These are phyloP conservation scores for Alligator sinensis DNA, from an alignment of 2,113 vertebrate species.

Conservation along the genomic window DNA sequence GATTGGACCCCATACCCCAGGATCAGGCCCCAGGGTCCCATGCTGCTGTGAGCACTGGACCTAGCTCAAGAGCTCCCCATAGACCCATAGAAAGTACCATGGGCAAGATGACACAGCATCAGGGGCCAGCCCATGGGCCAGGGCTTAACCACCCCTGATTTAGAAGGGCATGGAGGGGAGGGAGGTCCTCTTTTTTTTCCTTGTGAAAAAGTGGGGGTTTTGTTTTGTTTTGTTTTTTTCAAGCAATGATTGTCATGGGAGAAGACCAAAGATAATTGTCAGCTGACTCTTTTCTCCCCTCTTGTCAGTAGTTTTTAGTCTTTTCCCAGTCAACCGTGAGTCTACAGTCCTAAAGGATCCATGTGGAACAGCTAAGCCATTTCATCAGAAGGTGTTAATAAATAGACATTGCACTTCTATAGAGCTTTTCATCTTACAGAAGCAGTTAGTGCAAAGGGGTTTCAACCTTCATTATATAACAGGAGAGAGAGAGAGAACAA, in stretches of 20 bases:
- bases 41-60: too few relatives aligned
- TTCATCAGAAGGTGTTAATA: background rate
- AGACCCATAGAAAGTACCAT: too few relatives aligned
- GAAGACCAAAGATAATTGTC: background rate
- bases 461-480: slow-evolving; percentile 58
- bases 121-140: too few relatives aligned
- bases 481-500: slow-evolving; percentile 45
- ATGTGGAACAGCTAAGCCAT: background rate
- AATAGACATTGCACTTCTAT: slow-evolving; percentile 16
- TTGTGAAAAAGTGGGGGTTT: background rate
- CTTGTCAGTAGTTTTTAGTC: background rate
- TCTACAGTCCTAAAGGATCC: background rate
- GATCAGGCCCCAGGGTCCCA: too few relatives aligned
- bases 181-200: background rate
- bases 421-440: slow-evolving; percentile 34
- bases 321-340: background rate
- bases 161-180: background rate
- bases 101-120: too few relatives aligned
- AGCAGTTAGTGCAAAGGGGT: slow-evolving; percentile 43
- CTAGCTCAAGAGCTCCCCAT: too few relatives aligned
- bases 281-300: slow-evolving; percentile 12
- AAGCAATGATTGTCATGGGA: background rate
- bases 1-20: too few relatives aligned
- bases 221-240: background rate
- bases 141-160: too few relatives aligned